phyloP scores from a whole-genome alignment of 2,113 vertebrate genomes.

The Symphodus melops region DNA sequence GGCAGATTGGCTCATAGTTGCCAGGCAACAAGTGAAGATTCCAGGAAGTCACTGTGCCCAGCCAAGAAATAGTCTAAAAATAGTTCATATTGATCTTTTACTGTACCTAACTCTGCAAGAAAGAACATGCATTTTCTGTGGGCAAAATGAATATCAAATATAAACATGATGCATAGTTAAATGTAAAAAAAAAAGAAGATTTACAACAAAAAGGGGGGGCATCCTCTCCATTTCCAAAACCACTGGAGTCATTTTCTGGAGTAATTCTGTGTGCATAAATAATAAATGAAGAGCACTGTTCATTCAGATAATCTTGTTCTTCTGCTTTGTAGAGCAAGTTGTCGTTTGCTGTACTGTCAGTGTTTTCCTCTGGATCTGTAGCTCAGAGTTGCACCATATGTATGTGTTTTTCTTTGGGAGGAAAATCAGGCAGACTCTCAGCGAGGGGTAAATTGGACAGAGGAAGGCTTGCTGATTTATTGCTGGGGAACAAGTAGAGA shows the following conservation, averaged over 20 bases:
- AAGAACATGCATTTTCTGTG: background rate
- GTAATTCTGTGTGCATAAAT: background rate
- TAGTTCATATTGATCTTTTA: slow-evolving; percentile 27
- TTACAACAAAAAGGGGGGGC: too few relatives aligned
- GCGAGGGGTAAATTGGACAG: slow-evolving; percentile 48
- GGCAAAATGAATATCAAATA: background rate
- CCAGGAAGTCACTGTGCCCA: background rate
- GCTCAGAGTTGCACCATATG: background rate
- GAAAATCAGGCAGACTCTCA: slow-evolving; percentile 37
- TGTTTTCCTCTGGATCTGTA: background rate
- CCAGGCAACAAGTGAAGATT: slow-evolving; percentile 31
- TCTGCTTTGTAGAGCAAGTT: background rate
- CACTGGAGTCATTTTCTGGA: too few relatives aligned
- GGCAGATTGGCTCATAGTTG: slow-evolving; percentile 13
- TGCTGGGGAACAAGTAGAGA: slow-evolving; percentile 52
- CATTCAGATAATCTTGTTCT: background rate
- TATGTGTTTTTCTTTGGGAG: slow-evolving; percentile 11
- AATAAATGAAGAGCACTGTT: background rate
- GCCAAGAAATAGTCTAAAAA: slow-evolving; percentile 42
- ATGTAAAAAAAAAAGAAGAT: background rate
- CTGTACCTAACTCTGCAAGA: background rate
- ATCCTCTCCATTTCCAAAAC: too few relatives aligned
- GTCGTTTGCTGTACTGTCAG: background rate
- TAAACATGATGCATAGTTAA: background rate
- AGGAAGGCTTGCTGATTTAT: slow-evolving; percentile 53